phyloP scores from a whole-genome alignment of 1,140 invertebrate genomes.

The Dendroctonus ponderosae region DNA sequence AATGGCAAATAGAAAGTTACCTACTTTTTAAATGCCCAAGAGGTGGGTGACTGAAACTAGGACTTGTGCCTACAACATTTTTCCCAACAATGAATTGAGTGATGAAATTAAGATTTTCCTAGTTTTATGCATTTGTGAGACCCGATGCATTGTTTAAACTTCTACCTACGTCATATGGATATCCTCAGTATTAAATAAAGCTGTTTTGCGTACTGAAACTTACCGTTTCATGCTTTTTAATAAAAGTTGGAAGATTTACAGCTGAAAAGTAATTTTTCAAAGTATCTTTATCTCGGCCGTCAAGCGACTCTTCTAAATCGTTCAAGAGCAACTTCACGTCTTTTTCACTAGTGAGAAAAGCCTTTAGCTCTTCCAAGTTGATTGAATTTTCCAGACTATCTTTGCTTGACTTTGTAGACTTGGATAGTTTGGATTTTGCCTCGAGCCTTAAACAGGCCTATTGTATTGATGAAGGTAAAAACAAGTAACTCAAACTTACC shows the following conservation, averaged over 20 bases:
- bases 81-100: too few species aligned
- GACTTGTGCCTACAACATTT: too few species aligned
- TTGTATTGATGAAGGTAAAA: neutral
- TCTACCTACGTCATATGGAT: too few species aligned
- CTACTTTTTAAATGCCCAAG: too few species aligned
- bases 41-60: too few species aligned
- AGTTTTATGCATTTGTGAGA: too few species aligned
- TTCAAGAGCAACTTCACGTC: slow-evolving; percentile 65
- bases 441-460: slow-evolving; percentile 11
- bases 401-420: slow-evolving; percentile 40
- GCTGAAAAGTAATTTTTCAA: slow-evolving; percentile 56
- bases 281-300: slow-evolving; percentile 43
- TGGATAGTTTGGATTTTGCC: slow-evolving; percentile 34
- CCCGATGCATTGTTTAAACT: too few species aligned
- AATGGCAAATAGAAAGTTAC: too few species aligned
- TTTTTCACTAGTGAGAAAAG: slow-evolving; percentile 63
- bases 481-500: slow-evolving; percentile 20
- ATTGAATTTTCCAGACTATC: slow-evolving; percentile 34
- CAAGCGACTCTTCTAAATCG: slow-evolving; percentile 59
- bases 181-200: too few species aligned
- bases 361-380: slow-evolving; percentile 62
- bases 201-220: slow-evolving; percentile 2
- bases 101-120: too few species aligned
- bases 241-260: slow-evolving; percentile 71
- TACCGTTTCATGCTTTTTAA: slow-evolving; percentile 68